Conservation (phyloP, 1,140 invertebrate genomes). For the Drosophila arizonae region DNA sequence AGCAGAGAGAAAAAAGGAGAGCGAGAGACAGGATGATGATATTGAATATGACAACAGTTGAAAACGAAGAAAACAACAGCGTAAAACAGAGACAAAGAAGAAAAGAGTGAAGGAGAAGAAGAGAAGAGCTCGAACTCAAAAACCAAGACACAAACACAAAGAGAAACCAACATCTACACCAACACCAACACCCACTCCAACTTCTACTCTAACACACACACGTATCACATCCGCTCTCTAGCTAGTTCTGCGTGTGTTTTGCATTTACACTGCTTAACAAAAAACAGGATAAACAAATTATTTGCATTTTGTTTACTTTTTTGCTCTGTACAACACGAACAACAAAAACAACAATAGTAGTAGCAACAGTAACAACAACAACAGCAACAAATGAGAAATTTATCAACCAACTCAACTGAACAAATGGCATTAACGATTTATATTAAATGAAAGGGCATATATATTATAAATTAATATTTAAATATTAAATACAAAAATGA, state of each 20-base stretch:
- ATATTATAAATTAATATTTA: constrained; percentile 49
- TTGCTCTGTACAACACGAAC: constrained; percentile 1
- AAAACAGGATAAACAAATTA: constrained; percentile 13
- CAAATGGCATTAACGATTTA: constrained; percentile 50
- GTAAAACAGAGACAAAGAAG: not conserved
- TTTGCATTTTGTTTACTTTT: constrained; percentile 30
- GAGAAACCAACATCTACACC: not conserved
- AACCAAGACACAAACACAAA: not conserved
- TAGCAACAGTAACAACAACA: constrained; percentile 8
- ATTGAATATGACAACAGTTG: constrained; percentile 8
- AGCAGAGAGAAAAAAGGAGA: not conserved
- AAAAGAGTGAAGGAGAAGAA: not conserved
- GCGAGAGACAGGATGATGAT: constrained; percentile 1
- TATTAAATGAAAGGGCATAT: constrained; percentile 52
- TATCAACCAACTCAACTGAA: constrained; percentile 53
- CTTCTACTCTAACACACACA: not conserved
- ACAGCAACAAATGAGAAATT: constrained; percentile 23
- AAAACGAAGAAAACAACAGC: not conserved
- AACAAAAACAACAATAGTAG: constrained; percentile 6
- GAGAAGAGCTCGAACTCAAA: not conserved
- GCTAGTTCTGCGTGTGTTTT: constrained; percentile 24
- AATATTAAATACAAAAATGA: constrained; percentile 37
- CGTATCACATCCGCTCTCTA: not conserved
- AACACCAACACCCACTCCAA: not conserved
- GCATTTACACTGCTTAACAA: constrained; percentile 40